A percentile compares a stretch with the other conserved stretches of the same genome.
Conservation (phyloP, 2,113 vertebrate species). For the Centropus bengalensis region DNA sequence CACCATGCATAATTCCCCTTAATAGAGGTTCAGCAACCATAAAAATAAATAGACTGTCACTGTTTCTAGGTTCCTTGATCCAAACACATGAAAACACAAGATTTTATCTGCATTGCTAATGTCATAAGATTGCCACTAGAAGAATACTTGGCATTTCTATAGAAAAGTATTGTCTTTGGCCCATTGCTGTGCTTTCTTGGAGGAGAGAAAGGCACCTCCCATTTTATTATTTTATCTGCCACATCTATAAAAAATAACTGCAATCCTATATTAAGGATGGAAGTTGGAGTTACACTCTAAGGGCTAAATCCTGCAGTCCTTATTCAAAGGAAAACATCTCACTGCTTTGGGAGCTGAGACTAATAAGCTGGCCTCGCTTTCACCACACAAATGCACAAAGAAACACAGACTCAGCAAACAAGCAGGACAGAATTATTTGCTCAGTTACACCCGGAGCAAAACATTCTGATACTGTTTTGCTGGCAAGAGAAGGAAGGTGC, state of each 20-base stretch:
- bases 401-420: slow-evolving; percentile 36
- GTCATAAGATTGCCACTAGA: neutral
- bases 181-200: neutral
- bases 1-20: slow-evolving; percentile 20
- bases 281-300: neutral
- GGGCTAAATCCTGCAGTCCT: neutral
- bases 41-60: slow-evolving; percentile 16
- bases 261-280: neutral
- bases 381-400: neutral
- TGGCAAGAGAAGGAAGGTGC: neutral
- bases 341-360: neutral
- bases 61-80: slow-evolving; percentile 7
- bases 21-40: slow-evolving; percentile 14
- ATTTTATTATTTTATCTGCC: neutral
- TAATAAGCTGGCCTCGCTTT: neutral
- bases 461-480: slow-evolving; percentile 18
- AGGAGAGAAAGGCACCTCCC: neutral
- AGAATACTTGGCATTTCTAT: neutral
- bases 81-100: neutral
- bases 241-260: neutral
- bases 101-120: neutral
- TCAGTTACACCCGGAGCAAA: neutral
- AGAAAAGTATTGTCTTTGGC: neutral
- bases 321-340: neutral
- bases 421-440: slow-evolving; percentile 37